A percentile compares a stretch with the other conserved stretches of the same genome.
Evolutionary conservation across 2,888 invertebrate species (phyloP).

Genomic region (Patella ulyssiponensis): DNA sequence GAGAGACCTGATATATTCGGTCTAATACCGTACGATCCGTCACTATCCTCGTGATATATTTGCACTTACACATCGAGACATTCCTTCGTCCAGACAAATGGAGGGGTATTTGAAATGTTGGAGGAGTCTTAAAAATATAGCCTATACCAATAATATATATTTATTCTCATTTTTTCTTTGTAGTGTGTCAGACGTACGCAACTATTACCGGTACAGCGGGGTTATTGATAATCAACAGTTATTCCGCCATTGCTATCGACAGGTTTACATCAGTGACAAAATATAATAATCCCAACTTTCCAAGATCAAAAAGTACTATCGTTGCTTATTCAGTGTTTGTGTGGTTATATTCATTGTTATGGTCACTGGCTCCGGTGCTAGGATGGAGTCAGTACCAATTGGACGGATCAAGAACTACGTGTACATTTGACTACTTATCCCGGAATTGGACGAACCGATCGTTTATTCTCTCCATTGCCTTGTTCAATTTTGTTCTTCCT

Average conservation of each 20-base stretch:
- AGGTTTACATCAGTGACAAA: slow-evolving; percentile 37
- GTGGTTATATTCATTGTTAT: slow-evolving; percentile 34
- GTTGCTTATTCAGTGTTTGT: slow-evolving; percentile 23
- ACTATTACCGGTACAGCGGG: slow-evolving; percentile 33
- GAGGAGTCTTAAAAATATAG: no score
- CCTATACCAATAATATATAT: background rate
- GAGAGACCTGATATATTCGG: no score
- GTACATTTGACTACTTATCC: slow-evolving; percentile 42
- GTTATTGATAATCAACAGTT: slow-evolving; percentile 42
- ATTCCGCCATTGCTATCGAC: slow-evolving; percentile 42
- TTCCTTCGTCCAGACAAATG: no score
- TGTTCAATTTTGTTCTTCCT: slow-evolving; percentile 36
- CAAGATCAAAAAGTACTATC: slow-evolving; percentile 28
- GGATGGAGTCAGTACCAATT: slow-evolving; percentile 37
- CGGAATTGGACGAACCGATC: slow-evolving; percentile 19
- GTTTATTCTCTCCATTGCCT: slow-evolving; percentile 34
- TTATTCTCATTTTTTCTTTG: slow-evolving; percentile 14
- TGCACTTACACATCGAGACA: no score
- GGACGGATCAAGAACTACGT: slow-evolving; percentile 42
- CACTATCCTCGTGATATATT: no score
- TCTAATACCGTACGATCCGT: no score
- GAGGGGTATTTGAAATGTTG: no score
- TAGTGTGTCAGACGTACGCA: slow-evolving; percentile 43
- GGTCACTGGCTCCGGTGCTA: slow-evolving; percentile 34
- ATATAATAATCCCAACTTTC: slow-evolving; percentile 26